phyloP scores from a whole-genome alignment of 2,797 vertebrate species.

The Phataginus tricuspis region DNA sequence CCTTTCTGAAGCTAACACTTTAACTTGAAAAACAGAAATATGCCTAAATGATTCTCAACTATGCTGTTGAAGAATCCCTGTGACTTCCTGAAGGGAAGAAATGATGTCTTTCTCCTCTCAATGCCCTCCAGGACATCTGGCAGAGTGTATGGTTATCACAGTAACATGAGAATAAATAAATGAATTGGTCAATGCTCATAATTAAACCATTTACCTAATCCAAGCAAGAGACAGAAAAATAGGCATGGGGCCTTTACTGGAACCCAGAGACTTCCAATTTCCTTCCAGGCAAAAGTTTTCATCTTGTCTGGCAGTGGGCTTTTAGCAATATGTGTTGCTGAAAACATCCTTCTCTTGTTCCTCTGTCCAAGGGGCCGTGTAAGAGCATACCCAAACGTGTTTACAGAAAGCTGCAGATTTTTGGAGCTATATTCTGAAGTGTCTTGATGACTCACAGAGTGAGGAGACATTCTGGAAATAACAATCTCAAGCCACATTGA shows the following conservation, averaged over 20 bases:
- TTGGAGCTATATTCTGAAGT: background rate
- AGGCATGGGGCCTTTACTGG: background rate
- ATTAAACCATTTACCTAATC: background rate
- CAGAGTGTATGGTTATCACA: background rate
- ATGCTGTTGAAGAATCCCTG: background rate
- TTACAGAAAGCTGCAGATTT: background rate
- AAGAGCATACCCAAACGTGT: background rate
- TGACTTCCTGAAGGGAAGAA: background rate
- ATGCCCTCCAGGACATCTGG: background rate
- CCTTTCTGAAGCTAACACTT: background rate
- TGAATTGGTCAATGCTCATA: background rate
- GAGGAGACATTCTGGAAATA: conserved; percentile 16
- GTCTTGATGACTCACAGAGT: background rate
- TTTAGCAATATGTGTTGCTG: background rate
- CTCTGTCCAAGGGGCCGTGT: background rate
- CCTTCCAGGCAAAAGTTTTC: conserved; percentile 23
- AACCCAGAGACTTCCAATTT: background rate
- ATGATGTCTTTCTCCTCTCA: background rate
- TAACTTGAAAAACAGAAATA: background rate
- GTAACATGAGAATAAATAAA: background rate
- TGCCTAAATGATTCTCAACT: background rate
- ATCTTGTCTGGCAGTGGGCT: background rate
- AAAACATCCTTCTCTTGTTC: background rate
- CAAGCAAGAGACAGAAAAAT: background rate
- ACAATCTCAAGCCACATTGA: background rate